Evolutionary conservation across 1,140 invertebrate species (phyloP).

Genomic region (Aphaenogaster rudis): DNA sequence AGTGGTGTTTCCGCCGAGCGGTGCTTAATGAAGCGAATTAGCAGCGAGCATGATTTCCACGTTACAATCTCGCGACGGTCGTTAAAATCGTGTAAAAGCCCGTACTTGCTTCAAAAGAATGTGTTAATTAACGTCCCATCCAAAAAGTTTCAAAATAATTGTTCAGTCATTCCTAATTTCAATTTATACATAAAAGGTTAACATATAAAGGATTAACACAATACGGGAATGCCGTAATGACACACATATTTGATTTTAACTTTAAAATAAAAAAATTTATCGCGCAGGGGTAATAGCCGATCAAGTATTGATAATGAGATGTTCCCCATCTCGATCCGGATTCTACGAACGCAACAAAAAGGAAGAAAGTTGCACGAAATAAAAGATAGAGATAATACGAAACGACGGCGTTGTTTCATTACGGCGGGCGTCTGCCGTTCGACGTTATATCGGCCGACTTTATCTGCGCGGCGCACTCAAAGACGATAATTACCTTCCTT

Average conservation of each 20-base stretch:
- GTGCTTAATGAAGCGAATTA: conserved; percentile 61
- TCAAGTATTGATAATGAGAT: conserved; percentile 36
- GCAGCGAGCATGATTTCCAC: conserved; percentile 47
- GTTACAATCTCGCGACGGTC: conserved; percentile 34
- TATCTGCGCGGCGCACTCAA: conserved; percentile 42
- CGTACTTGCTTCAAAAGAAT: conserved; percentile 22
- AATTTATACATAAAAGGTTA: background rate
- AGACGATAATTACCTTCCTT: conserved; percentile 59
- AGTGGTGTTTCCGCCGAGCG: conserved; percentile 47
- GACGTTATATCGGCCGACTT: conserved; percentile 42
- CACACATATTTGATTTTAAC: background rate
- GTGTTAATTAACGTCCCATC: conserved; percentile 16
- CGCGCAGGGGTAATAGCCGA: background rate
- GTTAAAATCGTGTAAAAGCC: conserved; percentile 48
- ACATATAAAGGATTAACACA: background rate
- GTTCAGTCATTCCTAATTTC: background rate
- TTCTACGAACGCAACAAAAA: background rate
- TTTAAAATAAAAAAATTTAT: conserved; percentile 7
- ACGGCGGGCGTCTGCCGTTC: conserved; percentile 13
- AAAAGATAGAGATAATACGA: conserved; percentile 19
- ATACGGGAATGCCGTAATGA: background rate
- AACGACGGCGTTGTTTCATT: conserved; percentile 40
- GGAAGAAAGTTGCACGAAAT: background rate
- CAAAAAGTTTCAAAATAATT: background rate
- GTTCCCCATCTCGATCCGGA: conserved; percentile 3